Evolutionary conservation across 1,140 invertebrate species (phyloP), one percentile per base, ranked within the genome.

Genomic region (Drosophila willistoni): DNA sequence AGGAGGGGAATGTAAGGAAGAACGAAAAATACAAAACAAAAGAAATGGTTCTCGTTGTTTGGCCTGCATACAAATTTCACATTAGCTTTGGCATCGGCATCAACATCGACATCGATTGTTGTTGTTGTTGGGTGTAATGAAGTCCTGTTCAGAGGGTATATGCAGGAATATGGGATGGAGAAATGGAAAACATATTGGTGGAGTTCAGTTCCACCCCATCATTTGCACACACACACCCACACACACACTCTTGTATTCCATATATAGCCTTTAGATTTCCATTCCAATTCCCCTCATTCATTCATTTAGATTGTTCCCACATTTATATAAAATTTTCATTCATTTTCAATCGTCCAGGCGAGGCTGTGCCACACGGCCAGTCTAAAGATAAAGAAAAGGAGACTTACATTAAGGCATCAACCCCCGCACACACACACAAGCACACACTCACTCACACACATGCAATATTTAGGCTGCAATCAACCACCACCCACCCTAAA

Each of bases 1-100:
- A 25, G 25, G 25, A 25, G 14, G 6, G 54, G 42, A 41, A 42
- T 25, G 33, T 33, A 42, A 63, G 1, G 47, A 17, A 61, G 41
- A 55, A 64, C n/a, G 42, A 64, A 59, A 73, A 51, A 51, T 36
- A 36, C 71, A 70, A 86, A 85, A 85, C 82, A 78, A 86, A 85
- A 85, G 82, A 86, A 85, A 86, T 81, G 81, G 75, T 74, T 76
- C 56, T 68, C 54, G 64, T 41, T 68, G 82, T 78, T 86, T 75
- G 82, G 78, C 57, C 74, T 86, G 81, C 81, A 85, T 85, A 85
- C 81, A 85, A 85, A 85, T 85, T 86, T 85, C 73, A 72, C 81
- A 85, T 85, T 85, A 85, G 73, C 81, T 64, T 64, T 44, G 51
- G 59, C 66, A 57, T 64, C 71, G 56, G 73, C 81, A 59, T 59